Conservation (phyloP, 1,140 invertebrate genomes). For the Stegodyphus dumicola region DNA sequence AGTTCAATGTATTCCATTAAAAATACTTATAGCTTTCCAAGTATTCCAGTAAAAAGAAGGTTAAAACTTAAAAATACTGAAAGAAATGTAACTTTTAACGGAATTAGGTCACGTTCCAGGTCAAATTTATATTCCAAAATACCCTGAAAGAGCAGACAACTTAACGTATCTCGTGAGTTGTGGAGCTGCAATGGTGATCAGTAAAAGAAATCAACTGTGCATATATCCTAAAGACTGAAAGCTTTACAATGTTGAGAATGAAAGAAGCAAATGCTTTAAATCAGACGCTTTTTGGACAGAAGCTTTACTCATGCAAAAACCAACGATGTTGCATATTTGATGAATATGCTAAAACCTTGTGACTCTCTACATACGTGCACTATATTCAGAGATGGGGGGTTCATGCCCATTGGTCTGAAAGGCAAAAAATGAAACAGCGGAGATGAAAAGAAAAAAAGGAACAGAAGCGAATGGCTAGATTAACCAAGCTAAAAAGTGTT, state of each 20-base stretch:
- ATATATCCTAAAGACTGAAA: slow-evolving; percentile 8
- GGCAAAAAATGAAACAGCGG: background rate
- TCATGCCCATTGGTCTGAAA: slow-evolving; percentile 41
- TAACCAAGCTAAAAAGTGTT: slow-evolving; percentile 47
- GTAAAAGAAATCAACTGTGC: slow-evolving; percentile 29
- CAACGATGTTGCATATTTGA: slow-evolving; percentile 54
- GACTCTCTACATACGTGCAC: slow-evolving; percentile 14
- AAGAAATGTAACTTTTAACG: too few species aligned
- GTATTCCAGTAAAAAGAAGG: too few species aligned
- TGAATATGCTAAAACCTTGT: slow-evolving; percentile 50
- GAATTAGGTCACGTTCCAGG: too few species aligned
- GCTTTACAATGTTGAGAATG: slow-evolving; percentile 25
- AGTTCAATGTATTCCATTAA: too few species aligned
- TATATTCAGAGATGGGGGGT: slow-evolving; percentile 8
- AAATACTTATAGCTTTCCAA: too few species aligned
- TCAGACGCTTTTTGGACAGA: slow-evolving; percentile 7
- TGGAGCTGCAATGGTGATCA: background rate
- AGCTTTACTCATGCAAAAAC: slow-evolving; percentile 38
- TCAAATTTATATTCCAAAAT: too few species aligned
- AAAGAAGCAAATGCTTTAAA: slow-evolving; percentile 24
- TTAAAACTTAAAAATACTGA: too few species aligned
- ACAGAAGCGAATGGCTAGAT: slow-evolving; percentile 5
- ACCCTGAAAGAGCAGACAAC: too few species aligned
- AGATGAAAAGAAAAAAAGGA: slow-evolving; percentile 1
- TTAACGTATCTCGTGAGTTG: too few species aligned